These are phyloP conservation scores for Mohoua ochrocephala DNA, from an alignment of 2,113 vertebrate species.

Conservation along the genomic window DNA sequence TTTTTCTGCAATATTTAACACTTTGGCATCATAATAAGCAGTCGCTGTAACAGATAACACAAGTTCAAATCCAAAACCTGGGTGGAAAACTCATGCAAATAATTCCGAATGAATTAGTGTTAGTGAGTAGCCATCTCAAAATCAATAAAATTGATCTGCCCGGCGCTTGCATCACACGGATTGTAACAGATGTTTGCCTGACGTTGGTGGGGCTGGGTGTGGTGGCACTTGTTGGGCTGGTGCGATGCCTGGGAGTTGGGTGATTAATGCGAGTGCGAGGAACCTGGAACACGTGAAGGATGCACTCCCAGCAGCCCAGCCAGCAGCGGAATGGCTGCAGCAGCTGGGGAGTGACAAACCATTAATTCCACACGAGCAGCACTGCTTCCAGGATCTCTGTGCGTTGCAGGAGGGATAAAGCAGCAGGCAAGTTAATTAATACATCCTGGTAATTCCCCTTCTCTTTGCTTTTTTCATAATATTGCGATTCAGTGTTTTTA, in stretches of 20 bases:
- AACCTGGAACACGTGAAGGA: background rate
- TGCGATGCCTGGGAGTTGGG: background rate
- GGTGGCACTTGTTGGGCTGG: background rate
- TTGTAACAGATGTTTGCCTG: background rate
- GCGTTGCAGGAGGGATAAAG: background rate
- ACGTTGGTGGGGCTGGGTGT: background rate
- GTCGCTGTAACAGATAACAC: background rate
- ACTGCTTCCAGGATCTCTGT: background rate
- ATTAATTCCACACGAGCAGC: background rate
- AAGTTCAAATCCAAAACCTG: background rate
- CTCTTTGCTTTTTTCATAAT: background rate
- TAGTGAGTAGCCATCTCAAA: background rate
- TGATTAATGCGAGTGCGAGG: background rate
- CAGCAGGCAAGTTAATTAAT: background rate
- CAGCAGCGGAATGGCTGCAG: background rate
- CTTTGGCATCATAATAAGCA: background rate
- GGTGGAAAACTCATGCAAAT: background rate
- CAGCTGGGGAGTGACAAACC: background rate
- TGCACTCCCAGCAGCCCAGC: background rate
- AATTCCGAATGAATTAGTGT: background rate
- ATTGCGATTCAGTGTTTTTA: background rate
- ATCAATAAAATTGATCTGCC: background rate
- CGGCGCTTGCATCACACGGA: background rate
- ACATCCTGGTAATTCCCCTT: background rate
- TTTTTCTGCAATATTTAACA: background rate